Evolutionary conservation across 2,113 vertebrate genomes (phyloP).

Genomic region (Neogobius melanostomus): DNA sequence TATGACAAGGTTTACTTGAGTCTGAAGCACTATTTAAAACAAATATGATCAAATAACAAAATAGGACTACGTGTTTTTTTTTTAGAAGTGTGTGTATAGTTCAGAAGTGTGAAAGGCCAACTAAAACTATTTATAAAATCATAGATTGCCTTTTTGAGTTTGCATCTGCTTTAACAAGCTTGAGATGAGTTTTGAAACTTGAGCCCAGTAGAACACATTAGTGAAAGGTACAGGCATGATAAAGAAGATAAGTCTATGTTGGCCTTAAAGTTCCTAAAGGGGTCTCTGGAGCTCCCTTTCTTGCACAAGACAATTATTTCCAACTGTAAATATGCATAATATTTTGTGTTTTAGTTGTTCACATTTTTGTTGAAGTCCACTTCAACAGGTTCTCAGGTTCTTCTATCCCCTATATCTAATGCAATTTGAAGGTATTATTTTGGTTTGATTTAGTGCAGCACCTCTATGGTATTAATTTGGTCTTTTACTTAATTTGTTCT

Average conservation of each 20-base stretch:
- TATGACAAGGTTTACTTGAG: neutral
- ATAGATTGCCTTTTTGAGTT: neutral
- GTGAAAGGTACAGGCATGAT: neutral
- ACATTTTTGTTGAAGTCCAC: neutral
- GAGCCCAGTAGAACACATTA: neutral
- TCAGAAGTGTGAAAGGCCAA: neutral
- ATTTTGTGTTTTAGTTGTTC: neutral
- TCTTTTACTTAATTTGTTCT: neutral
- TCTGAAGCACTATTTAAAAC: too few relatives aligned
- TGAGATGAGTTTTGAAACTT: neutral
- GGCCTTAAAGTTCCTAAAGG: neutral
- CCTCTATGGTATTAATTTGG: constrained; percentile 1
- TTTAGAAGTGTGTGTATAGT: neutral
- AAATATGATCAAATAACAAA: too few relatives aligned
- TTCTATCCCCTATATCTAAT: neutral
- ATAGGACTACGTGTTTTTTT: too few relatives aligned
- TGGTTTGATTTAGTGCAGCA: neutral
- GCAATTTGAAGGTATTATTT: neutral
- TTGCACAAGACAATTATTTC: neutral
- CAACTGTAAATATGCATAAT: neutral
- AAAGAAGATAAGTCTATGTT: neutral
- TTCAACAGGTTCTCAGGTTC: constrained; percentile 2
- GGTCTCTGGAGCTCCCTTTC: neutral
- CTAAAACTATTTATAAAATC: neutral
- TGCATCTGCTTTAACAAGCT: neutral